Percentiles rank a stretch among this genome's conserved stretches.
phyloP scores from a whole-genome alignment of 2,113 vertebrate species.

The Chionodraco myersi region DNA sequence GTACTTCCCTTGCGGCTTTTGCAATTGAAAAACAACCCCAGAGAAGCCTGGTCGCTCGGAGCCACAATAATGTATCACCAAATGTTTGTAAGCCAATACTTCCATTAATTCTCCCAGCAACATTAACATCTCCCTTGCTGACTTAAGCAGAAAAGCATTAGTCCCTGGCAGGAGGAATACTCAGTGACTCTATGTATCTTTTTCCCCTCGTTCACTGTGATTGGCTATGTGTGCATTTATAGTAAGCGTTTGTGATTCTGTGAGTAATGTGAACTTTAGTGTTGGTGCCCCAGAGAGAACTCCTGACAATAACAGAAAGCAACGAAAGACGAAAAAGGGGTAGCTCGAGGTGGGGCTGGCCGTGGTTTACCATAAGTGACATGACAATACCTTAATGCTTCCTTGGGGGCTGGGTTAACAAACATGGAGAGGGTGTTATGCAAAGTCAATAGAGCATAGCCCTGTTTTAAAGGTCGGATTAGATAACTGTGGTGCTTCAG shows the following conservation, averaged over 20 bases:
- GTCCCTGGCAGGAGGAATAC: slow-evolving; percentile 69
- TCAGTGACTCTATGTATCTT: slow-evolving; percentile 68
- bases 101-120: slow-evolving; percentile 79
- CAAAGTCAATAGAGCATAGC: slow-evolving; percentile 72
- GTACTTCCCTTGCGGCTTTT: slow-evolving; percentile 57
- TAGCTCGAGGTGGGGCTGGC: slow-evolving; percentile 35
- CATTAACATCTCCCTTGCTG: slow-evolving; percentile 83
- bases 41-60: slow-evolving; percentile 64
- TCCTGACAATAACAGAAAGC: slow-evolving; percentile 50
- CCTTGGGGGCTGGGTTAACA: slow-evolving; percentile 53
- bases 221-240: slow-evolving; percentile 64
- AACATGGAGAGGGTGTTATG: slow-evolving; percentile 69
- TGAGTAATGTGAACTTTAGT: slow-evolving; percentile 72
- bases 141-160: slow-evolving; percentile 76
- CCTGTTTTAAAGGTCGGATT: slow-evolving; percentile 73
- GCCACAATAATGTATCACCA: slow-evolving; percentile 81
- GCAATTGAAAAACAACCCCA: slow-evolving; percentile 74
- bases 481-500: slow-evolving; percentile 74
- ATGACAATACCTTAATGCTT: slow-evolving; percentile 60
- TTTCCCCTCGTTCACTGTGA: slow-evolving; percentile 53
- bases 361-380: slow-evolving; percentile 62
- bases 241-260: slow-evolving; percentile 73
- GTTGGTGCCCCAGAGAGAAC: slow-evolving; percentile 43
- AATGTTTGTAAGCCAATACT: slow-evolving; percentile 83
- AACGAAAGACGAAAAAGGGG: slow-evolving; percentile 19